Evolutionary conservation across 2,888 invertebrate genomes (phyloP).

Genomic region (Harpalus rubripes): DNA sequence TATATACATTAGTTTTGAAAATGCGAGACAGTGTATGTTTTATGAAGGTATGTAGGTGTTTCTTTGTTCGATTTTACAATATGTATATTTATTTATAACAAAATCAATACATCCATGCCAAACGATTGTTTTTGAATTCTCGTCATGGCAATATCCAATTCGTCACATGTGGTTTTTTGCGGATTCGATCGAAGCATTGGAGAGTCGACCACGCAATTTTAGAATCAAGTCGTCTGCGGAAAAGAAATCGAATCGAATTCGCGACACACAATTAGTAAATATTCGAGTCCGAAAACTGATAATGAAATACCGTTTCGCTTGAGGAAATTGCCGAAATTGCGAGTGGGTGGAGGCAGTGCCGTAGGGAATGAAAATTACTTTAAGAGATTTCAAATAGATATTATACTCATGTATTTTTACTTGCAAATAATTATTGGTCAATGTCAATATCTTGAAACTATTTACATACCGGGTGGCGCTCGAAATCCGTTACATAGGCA

Average conservation of each 20-base stretch:
- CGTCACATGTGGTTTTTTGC: slow-evolving; percentile 1
- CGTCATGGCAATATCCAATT: slow-evolving; percentile 7
- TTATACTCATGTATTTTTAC: not conserved
- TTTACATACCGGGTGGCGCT: no score
- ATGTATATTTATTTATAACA: not conserved
- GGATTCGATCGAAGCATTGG: not conserved
- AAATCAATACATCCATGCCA: not conserved
- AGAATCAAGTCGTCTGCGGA: not conserved
- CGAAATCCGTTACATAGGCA: no score
- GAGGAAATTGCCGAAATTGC: not conserved
- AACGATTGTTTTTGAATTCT: not conserved
- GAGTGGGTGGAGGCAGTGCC: not conserved
- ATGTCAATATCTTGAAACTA: no score
- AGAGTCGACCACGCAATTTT: not conserved
- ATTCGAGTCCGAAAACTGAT: not conserved
- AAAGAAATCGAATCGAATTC: slow-evolving; percentile 22
- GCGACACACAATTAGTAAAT: not conserved
- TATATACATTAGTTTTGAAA: no score
- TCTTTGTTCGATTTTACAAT: not conserved
- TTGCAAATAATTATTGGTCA: no score
- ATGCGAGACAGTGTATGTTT: no score
- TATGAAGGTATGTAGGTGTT: not conserved
- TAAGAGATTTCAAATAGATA: not conserved
- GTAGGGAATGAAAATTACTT: not conserved
- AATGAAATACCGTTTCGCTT: not conserved